These are phyloP conservation scores for Drosophila sp. DNA, from an alignment of 1,140 invertebrate genomes.

Conservation along the genomic window DNA sequence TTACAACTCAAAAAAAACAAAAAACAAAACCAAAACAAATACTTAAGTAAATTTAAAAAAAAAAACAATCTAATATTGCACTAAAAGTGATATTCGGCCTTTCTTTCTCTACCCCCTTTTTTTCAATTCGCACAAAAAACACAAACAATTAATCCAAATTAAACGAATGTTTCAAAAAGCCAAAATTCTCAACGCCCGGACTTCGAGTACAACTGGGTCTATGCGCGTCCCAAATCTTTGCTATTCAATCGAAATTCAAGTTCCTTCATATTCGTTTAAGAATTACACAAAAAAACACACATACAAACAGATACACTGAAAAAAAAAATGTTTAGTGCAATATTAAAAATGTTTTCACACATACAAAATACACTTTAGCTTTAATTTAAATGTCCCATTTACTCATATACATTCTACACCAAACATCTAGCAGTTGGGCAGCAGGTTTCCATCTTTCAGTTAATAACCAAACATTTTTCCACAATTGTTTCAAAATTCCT, in stretches of 20 bases:
- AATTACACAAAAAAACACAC: constrained; percentile 53
- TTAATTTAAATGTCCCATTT: neutral
- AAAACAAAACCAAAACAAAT: constrained; percentile 1
- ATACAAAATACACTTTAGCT: constrained; percentile 7
- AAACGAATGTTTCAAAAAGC: constrained; percentile 44
- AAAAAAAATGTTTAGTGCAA: constrained; percentile 24
- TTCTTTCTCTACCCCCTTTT: constrained; percentile 45
- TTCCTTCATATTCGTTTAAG: constrained; percentile 75
- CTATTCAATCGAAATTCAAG: constrained; percentile 79
- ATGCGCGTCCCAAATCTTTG: constrained; percentile 79
- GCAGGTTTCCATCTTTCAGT: neutral
- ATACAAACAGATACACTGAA: constrained; percentile 7
- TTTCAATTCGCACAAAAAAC: constrained; percentile 33
- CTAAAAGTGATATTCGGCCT: constrained; percentile 63
- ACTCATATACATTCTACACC: neutral
- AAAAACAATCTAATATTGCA: constrained; percentile 68
- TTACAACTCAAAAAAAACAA: neutral
- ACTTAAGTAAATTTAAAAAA: neutral
- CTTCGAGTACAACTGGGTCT: constrained; percentile 81
- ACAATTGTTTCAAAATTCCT: too few relatives aligned
- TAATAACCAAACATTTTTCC: too few relatives aligned
- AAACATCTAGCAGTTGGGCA: neutral
- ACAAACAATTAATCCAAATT: constrained; percentile 26
- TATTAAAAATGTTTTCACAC: constrained; percentile 20
- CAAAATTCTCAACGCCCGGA: constrained; percentile 68